These are phyloP conservation scores for Rhinichthys osculus DNA, from an alignment of 2,797 vertebrate genomes.

Conservation along the genomic window DNA sequence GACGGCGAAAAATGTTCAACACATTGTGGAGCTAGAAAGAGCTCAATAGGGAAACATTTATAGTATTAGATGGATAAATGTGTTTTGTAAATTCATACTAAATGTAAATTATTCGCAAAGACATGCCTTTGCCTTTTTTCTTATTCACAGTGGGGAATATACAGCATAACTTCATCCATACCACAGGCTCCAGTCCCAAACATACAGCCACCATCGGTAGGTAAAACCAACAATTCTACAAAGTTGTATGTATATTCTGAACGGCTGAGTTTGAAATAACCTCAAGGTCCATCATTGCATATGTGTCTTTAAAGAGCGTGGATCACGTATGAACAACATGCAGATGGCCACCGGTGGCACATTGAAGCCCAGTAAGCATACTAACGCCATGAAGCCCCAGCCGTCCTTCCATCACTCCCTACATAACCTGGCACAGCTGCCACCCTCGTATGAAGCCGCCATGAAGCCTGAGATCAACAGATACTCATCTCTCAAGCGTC, in stretches of 20 bases:
- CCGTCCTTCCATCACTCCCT: constrained; percentile 90
- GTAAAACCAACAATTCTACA: constrained; percentile 48
- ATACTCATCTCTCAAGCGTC: constrained; percentile 90
- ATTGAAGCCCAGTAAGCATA: constrained; percentile 86
- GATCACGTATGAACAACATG: constrained; percentile 83
- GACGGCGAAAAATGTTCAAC: constrained; percentile 32
- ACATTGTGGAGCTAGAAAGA: constrained; percentile 28
- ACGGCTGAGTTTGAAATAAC: neutral
- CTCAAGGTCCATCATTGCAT: neutral
- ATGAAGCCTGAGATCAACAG: constrained; percentile 90
- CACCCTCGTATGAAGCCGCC: constrained; percentile 90
- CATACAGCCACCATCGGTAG: constrained; percentile 85
- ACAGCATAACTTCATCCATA: constrained; percentile 90
- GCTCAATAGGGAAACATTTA: constrained; percentile 42
- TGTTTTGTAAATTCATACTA: neutral
- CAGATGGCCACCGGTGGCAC: constrained; percentile 84
- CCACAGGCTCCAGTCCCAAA: constrained; percentile 87
- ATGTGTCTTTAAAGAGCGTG: constrained; percentile 76
- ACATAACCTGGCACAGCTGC: constrained; percentile 92
- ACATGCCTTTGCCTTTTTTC: constrained; percentile 53
- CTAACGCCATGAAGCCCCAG: constrained; percentile 83
- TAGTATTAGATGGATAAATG: neutral
- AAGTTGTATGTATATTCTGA: neutral
- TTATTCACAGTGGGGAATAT: constrained; percentile 87
- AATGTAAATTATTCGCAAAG: neutral